Percentiles rank a stretch among this genome's conserved stretches.
Conservation (phyloP, 2,797 vertebrate genomes). For the Sebastes miniatus region DNA sequence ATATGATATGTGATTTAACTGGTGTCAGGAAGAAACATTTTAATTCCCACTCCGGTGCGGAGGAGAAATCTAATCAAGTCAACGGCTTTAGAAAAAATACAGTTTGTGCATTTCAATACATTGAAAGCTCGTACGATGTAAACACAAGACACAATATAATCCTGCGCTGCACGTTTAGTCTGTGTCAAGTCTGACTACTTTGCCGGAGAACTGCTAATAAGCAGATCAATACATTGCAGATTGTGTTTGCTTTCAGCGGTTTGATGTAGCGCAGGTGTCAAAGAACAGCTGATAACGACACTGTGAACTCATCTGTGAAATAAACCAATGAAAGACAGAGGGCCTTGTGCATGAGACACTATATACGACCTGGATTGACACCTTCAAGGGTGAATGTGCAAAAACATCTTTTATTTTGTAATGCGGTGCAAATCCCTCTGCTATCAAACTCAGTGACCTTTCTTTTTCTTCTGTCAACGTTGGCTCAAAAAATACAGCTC, state of each 20-base stretch:
- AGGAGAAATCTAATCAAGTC: not conserved
- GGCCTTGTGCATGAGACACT: not conserved
- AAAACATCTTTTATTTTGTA: conserved; percentile 2
- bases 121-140: not conserved
- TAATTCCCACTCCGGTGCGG: not conserved
- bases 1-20: not conserved
- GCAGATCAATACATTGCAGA: conserved; percentile 56
- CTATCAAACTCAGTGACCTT: not conserved
- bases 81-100: not conserved
- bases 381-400: conserved; percentile 3
- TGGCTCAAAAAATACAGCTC: not conserved
- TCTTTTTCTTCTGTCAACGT: not conserved
- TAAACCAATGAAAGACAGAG: conserved; percentile 49
- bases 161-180: not conserved
- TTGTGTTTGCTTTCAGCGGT: conserved; percentile 41
- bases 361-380: not conserved
- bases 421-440: not conserved
- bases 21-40: not conserved
- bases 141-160: not conserved
- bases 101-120: not conserved
- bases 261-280: conserved; percentile 14
- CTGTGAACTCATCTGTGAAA: conserved; percentile 64
- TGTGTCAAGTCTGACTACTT: not conserved
- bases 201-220: conserved; percentile 17
- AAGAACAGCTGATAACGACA: conserved; percentile 45